phyloP scores from a whole-genome alignment of 2,797 vertebrate species.

The Darevskia mixta region DNA sequence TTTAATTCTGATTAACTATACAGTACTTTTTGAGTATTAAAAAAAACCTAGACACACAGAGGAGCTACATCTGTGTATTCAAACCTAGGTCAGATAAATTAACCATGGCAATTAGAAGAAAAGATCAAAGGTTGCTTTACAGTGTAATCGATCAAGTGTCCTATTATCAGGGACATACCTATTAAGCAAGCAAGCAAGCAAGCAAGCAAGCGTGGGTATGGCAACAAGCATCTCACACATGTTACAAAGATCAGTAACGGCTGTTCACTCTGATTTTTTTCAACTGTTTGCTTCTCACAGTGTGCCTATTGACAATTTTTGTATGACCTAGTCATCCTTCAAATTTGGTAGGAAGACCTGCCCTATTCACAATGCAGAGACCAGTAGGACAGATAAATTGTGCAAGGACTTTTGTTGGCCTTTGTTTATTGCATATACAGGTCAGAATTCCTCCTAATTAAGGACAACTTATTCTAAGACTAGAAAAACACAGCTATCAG shows the following conservation, averaged over 20 bases:
- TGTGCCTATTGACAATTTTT: slow-evolving; percentile 85
- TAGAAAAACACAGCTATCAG: neutral
- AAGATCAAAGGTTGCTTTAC: slow-evolving; percentile 14
- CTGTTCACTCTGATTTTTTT: slow-evolving; percentile 77
- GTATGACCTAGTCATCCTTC: neutral
- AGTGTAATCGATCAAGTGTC: neutral
- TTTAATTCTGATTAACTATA: neutral
- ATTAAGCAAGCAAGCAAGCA: slow-evolving; percentile 73
- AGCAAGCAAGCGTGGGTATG: slow-evolving; percentile 86
- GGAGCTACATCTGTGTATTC: neutral
- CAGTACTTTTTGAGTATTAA: neutral
- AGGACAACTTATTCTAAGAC: neutral
- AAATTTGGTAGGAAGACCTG: neutral
- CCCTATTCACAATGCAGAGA: neutral
- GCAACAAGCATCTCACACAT: slow-evolving; percentile 91
- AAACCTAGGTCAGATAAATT: neutral
- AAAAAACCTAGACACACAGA: neutral
- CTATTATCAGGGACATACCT: neutral
- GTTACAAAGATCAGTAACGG: slow-evolving; percentile 85
- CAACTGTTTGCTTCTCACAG: slow-evolving; percentile 85
- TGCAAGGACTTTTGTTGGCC: neutral
- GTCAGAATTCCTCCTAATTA: neutral
- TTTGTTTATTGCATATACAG: neutral
- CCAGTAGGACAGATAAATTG: neutral
- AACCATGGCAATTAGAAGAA: neutral